phyloP scores from a whole-genome alignment of 2,888 invertebrate genomes.

The Syrphus vitripennis region DNA sequence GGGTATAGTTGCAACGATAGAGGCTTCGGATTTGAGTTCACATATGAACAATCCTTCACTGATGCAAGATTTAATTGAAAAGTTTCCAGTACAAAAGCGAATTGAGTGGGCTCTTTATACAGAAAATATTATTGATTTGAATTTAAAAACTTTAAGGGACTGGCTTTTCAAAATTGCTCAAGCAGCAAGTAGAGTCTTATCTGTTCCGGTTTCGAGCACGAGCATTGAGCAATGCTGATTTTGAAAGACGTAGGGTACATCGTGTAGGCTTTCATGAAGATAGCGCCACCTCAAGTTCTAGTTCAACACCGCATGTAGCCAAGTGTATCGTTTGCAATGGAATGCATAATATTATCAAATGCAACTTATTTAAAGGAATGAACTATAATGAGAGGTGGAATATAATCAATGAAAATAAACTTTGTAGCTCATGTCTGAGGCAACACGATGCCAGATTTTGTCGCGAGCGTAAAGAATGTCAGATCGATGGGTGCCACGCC shows the following conservation, averaged over 20 bases:
- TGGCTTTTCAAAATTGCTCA: no score
- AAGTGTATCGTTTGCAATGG: neutral
- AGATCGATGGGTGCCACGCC: conserved; percentile 12
- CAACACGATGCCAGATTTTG: conserved; percentile 11
- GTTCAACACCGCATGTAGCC: neutral
- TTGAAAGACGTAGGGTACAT: neutral
- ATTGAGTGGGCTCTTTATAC: conserved; percentile 1
- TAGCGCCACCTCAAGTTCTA: neutral
- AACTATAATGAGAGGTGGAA: neutral
- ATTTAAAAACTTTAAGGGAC: no score
- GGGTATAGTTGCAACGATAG: neutral
- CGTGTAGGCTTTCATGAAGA: neutral
- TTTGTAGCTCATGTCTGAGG: neutral
- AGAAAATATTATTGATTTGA: no score
- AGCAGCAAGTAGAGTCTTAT: no score
- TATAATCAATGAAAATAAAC: neutral
- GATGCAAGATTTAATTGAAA: neutral
- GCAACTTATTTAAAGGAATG: neutral
- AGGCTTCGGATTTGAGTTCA: neutral
- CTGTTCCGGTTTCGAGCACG: neutral
- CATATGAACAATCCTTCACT: conserved; percentile 1
- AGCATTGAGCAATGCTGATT: neutral
- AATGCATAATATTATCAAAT: neutral
- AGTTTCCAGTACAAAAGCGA: conserved; percentile 6
- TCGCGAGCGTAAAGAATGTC: conserved; percentile 15